Base-by-base conservation (phyloP, 2,113 vertebrate genomes). In the Aythya baeri region DNA sequence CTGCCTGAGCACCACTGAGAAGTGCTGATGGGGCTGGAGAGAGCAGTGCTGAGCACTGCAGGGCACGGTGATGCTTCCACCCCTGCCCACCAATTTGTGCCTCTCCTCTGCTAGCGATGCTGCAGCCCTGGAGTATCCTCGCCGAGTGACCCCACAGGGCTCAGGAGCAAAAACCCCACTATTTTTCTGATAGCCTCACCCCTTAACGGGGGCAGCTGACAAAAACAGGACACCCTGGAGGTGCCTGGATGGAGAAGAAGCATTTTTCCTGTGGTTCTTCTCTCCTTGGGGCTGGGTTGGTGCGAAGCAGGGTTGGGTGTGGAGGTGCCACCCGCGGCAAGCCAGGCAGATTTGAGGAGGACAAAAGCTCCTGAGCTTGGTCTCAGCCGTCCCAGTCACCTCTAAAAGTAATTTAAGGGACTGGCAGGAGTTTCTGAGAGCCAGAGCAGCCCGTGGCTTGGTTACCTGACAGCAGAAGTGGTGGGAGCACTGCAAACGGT, bases 231-330 rank as follows among this genome's bases (percentile, higher is more conserved):
- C 1, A 44, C 55, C 57, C 77, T 14, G 84, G n/a, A 55, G 57
- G 59, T 8, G 13, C 32, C 17, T 7, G 34, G 7, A 2, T 31
- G 70, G 25, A 34, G 31, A 68, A 59, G 36, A 18, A 18, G 2
- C 6, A 0, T 50, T 63, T 36, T 41, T 13, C 8, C 1, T 0
- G 0, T 25, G 29, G 11, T 38, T 71, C 23, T 34, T 70, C 36
- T 4, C 22, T 18, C 36, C 31, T 43, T 2, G 23, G 61, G 44
- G 20, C 6, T 74, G 55, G 17, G 34, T 25, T 57, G n/a, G 11
- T 23, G 61, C 7, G 31, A 4, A 5, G 0, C 13, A 9, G 50
- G 41, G 38, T 17, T 50, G 68, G 65, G 34, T 7, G 38, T 3
- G 2, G 46, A 62, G 17, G 46, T 41, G 73, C 29, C 22, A 22